These are phyloP conservation scores for Drosophila eugracilis DNA, from an alignment of 1,140 invertebrate species.

Conservation along the genomic window DNA sequence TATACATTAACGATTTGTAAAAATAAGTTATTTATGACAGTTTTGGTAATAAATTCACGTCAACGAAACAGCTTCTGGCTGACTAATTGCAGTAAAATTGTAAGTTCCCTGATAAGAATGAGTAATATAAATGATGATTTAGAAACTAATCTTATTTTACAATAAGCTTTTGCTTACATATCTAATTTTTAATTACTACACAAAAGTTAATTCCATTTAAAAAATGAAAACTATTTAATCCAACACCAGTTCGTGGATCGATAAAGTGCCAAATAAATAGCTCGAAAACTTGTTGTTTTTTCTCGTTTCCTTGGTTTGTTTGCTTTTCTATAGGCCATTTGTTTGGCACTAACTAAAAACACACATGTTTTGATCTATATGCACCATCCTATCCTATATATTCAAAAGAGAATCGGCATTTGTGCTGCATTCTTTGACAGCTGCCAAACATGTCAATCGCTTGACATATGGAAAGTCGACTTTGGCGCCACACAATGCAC, in stretches of 20 bases:
- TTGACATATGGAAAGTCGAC: constrained; percentile 22
- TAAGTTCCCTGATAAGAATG: not conserved
- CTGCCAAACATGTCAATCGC: constrained; percentile 70
- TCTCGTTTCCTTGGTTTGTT: not conserved
- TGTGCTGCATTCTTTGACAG: constrained; percentile 51
- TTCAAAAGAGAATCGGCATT: constrained; percentile 28
- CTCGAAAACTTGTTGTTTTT: not conserved
- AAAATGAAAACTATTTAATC: not conserved
- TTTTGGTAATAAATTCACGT: not conserved
- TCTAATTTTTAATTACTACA: not conserved
- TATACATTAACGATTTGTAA: not conserved
- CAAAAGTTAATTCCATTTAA: not conserved
- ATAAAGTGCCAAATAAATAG: not conserved
- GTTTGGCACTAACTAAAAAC: constrained; percentile 9
- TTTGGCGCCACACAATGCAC: constrained; percentile 47
- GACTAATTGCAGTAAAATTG: not conserved
- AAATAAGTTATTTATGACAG: no score
- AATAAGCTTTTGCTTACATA: constrained; percentile 9
- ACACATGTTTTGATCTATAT: constrained; percentile 4
- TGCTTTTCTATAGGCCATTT: not conserved
- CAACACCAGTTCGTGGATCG: not conserved
- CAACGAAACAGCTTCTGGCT: constrained; percentile 2
- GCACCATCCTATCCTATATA: constrained; percentile 2
- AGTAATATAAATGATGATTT: not conserved
- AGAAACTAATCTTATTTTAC: constrained; percentile 4